Conservation (phyloP, 2,888 invertebrate species). For the Hypena proboscidalis region DNA sequence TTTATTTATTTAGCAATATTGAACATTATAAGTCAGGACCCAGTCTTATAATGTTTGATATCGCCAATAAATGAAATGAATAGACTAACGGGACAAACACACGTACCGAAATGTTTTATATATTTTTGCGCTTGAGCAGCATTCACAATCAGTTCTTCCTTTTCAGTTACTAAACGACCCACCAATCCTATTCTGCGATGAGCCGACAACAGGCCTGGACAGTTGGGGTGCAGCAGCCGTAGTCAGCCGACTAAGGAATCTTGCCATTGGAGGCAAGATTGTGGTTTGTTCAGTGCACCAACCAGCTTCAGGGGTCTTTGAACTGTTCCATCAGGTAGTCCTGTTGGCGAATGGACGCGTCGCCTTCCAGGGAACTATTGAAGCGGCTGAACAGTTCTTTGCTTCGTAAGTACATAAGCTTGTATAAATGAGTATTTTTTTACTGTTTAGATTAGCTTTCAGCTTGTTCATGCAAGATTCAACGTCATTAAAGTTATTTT, state of each 20-base stretch:
- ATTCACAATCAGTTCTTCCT: not conserved
- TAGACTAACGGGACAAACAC: too few relatives aligned
- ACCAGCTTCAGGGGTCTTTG: slow-evolving; percentile 94
- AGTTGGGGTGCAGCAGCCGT: slow-evolving; percentile 94
- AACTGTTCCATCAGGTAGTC: slow-evolving; percentile 92
- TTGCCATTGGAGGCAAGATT: slow-evolving; percentile 89
- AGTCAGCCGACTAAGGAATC: slow-evolving; percentile 87
- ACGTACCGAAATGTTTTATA: too few relatives aligned
- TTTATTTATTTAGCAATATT: too few relatives aligned
- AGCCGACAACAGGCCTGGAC: slow-evolving; percentile 96
- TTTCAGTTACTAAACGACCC: slow-evolving; percentile 93
- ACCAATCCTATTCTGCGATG: slow-evolving; percentile 95
- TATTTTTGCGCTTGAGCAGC: too few relatives aligned
- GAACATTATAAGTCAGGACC: too few relatives aligned
- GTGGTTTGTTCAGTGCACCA: slow-evolving; percentile 96
- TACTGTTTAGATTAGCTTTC: too few relatives aligned
- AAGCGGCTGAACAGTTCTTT: slow-evolving; percentile 89
- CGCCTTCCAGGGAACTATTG: slow-evolving; percentile 91
- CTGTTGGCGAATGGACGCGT: slow-evolving; percentile 91
- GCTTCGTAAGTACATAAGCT: slow-evolving; percentile 82
- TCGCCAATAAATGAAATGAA: too few relatives aligned
- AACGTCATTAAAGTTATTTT: too few relatives aligned
- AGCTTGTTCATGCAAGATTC: too few relatives aligned
- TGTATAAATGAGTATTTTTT: too few relatives aligned
- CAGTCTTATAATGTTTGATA: too few relatives aligned